Base-by-base conservation (phyloP, 2,113 vertebrate genomes). In the Nannospalax galili region DNA sequence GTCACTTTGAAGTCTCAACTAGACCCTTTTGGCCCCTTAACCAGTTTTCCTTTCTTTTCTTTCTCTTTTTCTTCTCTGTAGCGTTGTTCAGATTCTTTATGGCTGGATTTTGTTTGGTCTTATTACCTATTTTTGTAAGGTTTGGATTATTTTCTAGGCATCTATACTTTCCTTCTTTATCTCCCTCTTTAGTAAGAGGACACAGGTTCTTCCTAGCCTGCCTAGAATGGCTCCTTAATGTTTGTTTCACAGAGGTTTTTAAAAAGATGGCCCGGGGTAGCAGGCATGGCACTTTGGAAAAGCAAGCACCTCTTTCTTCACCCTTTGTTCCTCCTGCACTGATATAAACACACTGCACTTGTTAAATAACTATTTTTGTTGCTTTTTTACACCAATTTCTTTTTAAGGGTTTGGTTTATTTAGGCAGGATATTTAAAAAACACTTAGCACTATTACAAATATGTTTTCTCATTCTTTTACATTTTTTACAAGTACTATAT, bases 101-200 rank as follows among this genome's bases (percentile, higher is more conserved):
- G 40, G n/a, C 35, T 88, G 58, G 9, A 65, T 86, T 92, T 91
- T 8, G 81, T 42, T 60, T 11, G 58, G 30, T 56, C n/a, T 84
- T 89, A 37, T 72, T 73, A 67, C 30, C 58, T 89, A 15, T 86
- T 84, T 90, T 84, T 74, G 3, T 86, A 86, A 75, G 7, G 32
- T 64, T 96, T 82, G 45, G 40, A 81, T 81, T n/a, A 40, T 94
- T 93, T 96, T 75, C 40, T 90, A 91, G 94, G 70, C 17, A 40
- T 86, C 24, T 64, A 0, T 92, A 40, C 69, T 42, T 78, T 45
- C 81, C 14, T 11, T 11, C 11, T 52, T 80, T 84, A 35, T 14
- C 3, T 20, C 7, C 1, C 32, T 64, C 26, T 79, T 87, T 74
- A 80, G 30, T 88, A 69, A 93, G 67, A 78, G 40, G 40, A 69